phyloP scores from a whole-genome alignment of 2,888 invertebrate species.

The Lithodes maja region DNA sequence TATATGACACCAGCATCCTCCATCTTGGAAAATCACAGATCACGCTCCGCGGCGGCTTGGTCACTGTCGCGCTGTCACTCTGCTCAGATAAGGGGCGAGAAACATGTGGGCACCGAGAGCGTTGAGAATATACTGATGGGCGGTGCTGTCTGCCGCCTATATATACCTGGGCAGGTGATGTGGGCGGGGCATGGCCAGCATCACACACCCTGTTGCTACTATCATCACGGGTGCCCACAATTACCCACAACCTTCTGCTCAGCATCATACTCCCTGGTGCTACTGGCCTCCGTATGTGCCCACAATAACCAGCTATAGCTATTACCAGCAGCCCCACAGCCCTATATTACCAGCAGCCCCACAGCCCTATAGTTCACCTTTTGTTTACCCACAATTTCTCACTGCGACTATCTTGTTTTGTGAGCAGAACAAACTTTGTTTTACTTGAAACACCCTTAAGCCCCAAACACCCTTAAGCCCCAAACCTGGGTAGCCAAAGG shows the following conservation, averaged over 20 bases:
- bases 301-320: too few species aligned
- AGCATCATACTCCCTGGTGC: neutral
- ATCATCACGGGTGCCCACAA: too few species aligned
- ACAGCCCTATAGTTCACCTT: too few species aligned
- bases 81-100: neutral
- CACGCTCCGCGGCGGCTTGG: neutral
- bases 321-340: too few species aligned
- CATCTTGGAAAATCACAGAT: neutral
- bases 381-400: too few species aligned
- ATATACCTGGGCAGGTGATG: constrained; percentile 59
- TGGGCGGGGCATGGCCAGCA: constrained; percentile 29
- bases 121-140: constrained; percentile 37
- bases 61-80: neutral
- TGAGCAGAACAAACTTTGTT: too few species aligned
- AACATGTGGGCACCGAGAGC: constrained; percentile 4
- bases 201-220: constrained; percentile 5
- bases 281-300: neutral
- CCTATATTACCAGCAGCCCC: too few species aligned
- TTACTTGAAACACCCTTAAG: too few species aligned
- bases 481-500: too few species aligned
- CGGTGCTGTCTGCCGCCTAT: neutral
- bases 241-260: constrained; percentile 1
- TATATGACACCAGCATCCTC: constrained; percentile 57
- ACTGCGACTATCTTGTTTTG: too few species aligned
- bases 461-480: too few species aligned